Evolutionary conservation across 2,797 vertebrate species (phyloP).

Genomic region (Oreochromis grahami): DNA sequence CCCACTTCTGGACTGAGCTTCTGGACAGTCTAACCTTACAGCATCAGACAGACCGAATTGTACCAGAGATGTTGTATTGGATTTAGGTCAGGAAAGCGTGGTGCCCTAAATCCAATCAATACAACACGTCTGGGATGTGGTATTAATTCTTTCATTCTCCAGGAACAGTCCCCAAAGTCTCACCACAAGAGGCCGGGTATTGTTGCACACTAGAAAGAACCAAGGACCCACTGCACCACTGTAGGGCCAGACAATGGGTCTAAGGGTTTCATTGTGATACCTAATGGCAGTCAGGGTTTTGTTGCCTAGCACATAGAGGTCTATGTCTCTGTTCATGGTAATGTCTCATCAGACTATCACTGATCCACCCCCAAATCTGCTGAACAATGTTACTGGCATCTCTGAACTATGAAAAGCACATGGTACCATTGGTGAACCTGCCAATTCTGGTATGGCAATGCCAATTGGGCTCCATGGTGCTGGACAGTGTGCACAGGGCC

Average conservation of each 20-base stretch:
- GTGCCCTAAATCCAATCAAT: background rate
- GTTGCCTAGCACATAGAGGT: background rate
- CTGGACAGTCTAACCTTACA: background rate
- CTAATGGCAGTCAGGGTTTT: background rate
- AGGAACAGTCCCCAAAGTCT: background rate
- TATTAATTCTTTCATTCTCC: background rate
- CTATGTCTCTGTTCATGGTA: background rate
- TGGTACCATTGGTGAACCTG: background rate
- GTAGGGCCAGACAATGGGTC: background rate
- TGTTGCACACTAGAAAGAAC: background rate
- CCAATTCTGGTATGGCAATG: background rate
- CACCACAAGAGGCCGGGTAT: background rate
- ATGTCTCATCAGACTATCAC: background rate
- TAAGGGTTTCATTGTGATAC: background rate
- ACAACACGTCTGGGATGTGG: background rate
- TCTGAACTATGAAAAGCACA: background rate
- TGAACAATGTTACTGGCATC: background rate
- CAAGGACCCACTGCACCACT: background rate
- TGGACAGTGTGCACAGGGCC: background rate
- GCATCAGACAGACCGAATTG: background rate
- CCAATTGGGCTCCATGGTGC: background rate
- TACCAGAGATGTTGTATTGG: background rate
- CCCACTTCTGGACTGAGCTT: background rate
- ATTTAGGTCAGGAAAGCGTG: background rate
- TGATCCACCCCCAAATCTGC: background rate